Base-by-base conservation (phyloP, 1,140 invertebrate genomes). In the Zaprionus gabonicus region DNA sequence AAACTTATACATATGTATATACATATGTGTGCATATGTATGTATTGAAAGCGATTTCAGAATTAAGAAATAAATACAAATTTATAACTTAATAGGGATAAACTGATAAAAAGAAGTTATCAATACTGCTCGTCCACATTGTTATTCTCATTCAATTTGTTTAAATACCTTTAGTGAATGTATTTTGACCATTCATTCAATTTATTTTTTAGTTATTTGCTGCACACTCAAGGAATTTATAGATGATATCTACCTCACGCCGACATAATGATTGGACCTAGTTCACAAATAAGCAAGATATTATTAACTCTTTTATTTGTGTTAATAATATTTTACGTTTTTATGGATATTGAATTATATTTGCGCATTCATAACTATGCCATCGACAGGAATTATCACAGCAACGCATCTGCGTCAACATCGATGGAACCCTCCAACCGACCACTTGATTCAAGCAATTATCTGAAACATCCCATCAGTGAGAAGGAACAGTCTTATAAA, bases 261-360 rank as follows among this genome's bases (percentile, higher is more conserved):
- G 36, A 59, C 63, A 94, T 93, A 92, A 95, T 95, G 94, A 92
- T 95, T 71, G 94, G 94, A 12, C 94, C 94, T 53, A 94, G 94
- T 63, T 94, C 94, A 34, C 93, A 94, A 87, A 93, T 94, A 55
- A 95, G 94, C 91, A 95, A 95, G 83, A 82, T 94, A 53, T 84
- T 95, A 76, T 86, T 94, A 46, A 82, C 86, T 15, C 75, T 94
- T 38, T 86, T 95, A 41, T 91, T 94, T 53, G 17, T 94, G 38
- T 76, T 95, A 38, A 81, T 95, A 56, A 60, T 94, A 38, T 95
- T 94, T 77, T 95, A 95, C 73, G 67, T 94, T 55, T 94, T 93
- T 62, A 95, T 95, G 95, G 95, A 95, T 80, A 90, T 94, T 57
- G 91, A 94, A 63, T 84, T 95, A 34, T 95, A 95, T 80, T 81